Percentiles rank a stretch among this genome's conserved stretches.
Evolutionary conservation across 2,113 vertebrate species (phyloP).

Genomic region (Trochalopteron elliotii): DNA sequence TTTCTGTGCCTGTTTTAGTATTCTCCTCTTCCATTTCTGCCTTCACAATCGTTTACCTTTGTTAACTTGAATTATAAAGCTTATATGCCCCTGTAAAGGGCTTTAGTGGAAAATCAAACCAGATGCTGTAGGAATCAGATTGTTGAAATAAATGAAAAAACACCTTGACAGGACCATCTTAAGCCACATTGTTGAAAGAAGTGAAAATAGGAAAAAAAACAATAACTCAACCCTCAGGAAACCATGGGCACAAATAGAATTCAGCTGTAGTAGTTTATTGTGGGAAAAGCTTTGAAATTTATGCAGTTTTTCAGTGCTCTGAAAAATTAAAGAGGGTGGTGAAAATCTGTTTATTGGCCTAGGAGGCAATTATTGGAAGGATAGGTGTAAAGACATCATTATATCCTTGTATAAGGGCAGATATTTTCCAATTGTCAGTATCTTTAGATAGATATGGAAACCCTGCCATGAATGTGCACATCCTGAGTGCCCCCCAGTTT

Average conservation of each 20-base stretch:
- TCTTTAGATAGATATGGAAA: fast-evolving
- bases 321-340: background rate
- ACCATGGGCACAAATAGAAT: background rate
- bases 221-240: background rate
- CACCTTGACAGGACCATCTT: background rate
- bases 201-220: background rate
- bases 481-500: background rate
- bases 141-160: background rate
- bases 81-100: background rate
- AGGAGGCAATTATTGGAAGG: background rate
- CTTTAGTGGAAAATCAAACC: background rate
- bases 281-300: background rate
- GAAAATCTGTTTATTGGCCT: background rate
- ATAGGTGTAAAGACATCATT: background rate
- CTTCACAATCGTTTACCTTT: background rate
- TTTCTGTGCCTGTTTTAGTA: background rate
- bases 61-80: background rate
- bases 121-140: background rate
- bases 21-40: background rate
- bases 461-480: background rate
- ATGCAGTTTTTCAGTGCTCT: background rate
- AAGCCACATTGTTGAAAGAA: background rate
- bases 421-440: background rate
- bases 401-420: background rate
- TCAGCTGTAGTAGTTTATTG: background rate